Evolutionary conservation across 2,113 vertebrate genomes (phyloP), one percentile per base, ranked within the genome.

Genomic region (Glaucidium brasilianum): DNA sequence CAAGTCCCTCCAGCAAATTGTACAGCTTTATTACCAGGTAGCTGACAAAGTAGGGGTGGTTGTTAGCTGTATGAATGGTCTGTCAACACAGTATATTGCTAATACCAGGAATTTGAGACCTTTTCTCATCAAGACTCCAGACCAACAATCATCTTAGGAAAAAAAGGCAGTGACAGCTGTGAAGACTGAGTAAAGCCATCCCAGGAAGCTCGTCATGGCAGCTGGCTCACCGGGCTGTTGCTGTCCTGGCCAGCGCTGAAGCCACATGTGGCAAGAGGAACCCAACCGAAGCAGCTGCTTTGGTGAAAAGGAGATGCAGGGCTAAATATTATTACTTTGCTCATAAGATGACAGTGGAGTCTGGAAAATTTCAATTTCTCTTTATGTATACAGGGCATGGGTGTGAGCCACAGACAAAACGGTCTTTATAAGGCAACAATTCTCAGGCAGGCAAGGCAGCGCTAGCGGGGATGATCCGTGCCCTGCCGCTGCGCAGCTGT

Each of bases 401-500:
- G 68, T 3, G 2, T 35, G 64, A 93, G 56, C 35, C 15, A 11
- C 34, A 59, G 79, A 12, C 67, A 80, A 68, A 80, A 60, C 71
- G 60, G 11, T 25, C 95, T 96, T 95, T 96, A 94, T 89, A 95
- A 95, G 94, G 95, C 80, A 92, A 72, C 1, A 0, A 30, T n/a
- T 26, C n/a, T 34, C 2, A 7, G 29, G 58, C 0, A 0, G 22
- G 50, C 0, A 0, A 14, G 22, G 71, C 75, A 77, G 49, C 0
- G 3, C 64, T 21, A 1, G 12, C 0, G 0, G 29, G 22, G n/a
- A 20, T 11, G 49, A 47, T 58, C 84, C 0, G 0, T 55, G 76
- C 37, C 68, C 17, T 15, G 47, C 32, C 0, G 3, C 49, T 6
- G 43, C 0, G 0, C 66, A 37, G 76, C 30, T 0, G 0, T 0